Evolutionary conservation across 2,888 invertebrate species (phyloP).

Genomic region (Epinotia brunnichana): DNA sequence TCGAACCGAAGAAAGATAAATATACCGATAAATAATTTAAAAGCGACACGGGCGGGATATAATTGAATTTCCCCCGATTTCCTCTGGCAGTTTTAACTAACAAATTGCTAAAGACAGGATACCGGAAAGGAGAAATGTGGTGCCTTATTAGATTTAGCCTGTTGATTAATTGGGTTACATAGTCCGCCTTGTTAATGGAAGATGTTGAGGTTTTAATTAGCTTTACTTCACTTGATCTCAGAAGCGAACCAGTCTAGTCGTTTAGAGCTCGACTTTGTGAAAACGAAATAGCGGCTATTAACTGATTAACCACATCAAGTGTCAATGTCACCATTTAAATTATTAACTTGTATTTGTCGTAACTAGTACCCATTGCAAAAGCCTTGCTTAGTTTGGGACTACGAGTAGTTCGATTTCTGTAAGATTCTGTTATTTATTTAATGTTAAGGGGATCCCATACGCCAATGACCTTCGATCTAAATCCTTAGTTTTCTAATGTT

Average conservation of each 20-base stretch:
- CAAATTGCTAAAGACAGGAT: slow-evolving; percentile 41
- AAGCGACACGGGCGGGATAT: slow-evolving; percentile 22
- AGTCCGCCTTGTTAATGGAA: slow-evolving; percentile 38
- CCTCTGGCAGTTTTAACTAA: slow-evolving; percentile 41
- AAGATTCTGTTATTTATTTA: too few relatives aligned
- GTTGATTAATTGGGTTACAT: slow-evolving; percentile 43
- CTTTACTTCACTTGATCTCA: slow-evolving; percentile 11
- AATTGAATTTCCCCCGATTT: slow-evolving; percentile 39
- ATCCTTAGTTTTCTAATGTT: too few relatives aligned
- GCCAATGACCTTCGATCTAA: too few relatives aligned
- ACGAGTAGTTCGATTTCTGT: too few relatives aligned
- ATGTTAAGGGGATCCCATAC: too few relatives aligned
- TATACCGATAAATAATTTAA: slow-evolving; percentile 32
- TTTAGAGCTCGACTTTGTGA: background rate
- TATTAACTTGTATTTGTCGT: too few relatives aligned
- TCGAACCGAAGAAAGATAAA: slow-evolving; percentile 35
- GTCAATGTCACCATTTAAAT: too few relatives aligned
- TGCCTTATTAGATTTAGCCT: slow-evolving; percentile 39
- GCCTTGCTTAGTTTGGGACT: too few relatives aligned
- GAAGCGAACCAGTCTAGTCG: background rate
- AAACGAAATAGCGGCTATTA: background rate
- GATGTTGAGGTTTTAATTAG: slow-evolving; percentile 31
- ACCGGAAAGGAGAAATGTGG: slow-evolving; percentile 38
- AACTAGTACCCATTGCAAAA: too few relatives aligned
- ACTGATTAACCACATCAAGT: background rate